Conservation (phyloP, 2,797 vertebrate species). For the Cyprinodon diabolis region DNA sequence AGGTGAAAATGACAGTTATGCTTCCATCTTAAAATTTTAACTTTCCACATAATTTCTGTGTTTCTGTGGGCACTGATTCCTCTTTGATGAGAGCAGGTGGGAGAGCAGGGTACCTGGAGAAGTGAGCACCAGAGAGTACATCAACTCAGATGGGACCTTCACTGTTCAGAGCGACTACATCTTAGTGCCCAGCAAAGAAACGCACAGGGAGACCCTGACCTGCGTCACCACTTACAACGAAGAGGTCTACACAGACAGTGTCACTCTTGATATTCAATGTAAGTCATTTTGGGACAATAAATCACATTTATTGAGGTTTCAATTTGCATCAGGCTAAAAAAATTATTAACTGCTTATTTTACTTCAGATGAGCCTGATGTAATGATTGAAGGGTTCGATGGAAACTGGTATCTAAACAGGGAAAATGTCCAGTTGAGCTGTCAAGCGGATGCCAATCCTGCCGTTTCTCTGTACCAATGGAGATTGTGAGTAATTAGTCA, state of each 20-base stretch:
- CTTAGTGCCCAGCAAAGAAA: constrained; percentile 88
- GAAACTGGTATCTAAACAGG: constrained; percentile 96
- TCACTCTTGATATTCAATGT: constrained; percentile 94
- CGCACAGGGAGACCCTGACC: constrained; percentile 87
- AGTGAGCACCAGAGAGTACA: constrained; percentile 86
- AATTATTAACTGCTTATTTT: constrained; percentile 7
- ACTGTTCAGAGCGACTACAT: constrained; percentile 94
- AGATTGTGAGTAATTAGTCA: constrained; percentile 85
- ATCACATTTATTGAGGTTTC: not conserved
- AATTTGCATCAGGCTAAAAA: not conserved
- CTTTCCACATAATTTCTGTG: not conserved
- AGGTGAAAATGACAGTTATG: not conserved
- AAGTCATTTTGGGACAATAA: constrained; percentile 53
- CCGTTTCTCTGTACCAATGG: constrained; percentile 92
- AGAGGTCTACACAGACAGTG: constrained; percentile 87
- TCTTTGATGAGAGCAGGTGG: constrained; percentile 77
- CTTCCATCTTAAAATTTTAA: not conserved
- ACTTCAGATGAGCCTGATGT: constrained; percentile 92
- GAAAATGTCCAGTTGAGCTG: constrained; percentile 92
- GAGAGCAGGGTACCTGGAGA: constrained; percentile 92
- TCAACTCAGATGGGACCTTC: constrained; percentile 89
- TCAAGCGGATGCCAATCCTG: constrained; percentile 91
- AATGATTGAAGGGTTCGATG: constrained; percentile 93
- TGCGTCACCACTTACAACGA: constrained; percentile 92
- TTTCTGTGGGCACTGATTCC: not conserved